Evolutionary conservation across 2,888 invertebrate species (phyloP), one percentile per base, ranked within the genome.

Genomic region (Tuta absoluta): DNA sequence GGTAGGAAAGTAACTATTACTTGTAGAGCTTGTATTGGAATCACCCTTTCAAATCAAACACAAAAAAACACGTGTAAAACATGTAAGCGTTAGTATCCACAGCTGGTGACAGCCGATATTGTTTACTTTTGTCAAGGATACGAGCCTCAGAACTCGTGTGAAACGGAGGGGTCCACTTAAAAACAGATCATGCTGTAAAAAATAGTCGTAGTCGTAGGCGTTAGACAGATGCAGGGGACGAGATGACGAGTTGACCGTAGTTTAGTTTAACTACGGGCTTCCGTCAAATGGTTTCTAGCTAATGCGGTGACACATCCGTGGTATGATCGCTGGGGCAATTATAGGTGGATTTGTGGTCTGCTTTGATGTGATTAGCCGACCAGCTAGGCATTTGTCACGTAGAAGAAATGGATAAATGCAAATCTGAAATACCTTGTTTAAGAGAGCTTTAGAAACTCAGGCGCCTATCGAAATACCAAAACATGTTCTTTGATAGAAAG

Each of bases 231-330:
- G 84, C 74, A 72, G 80, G 82, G 86, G 84, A 80, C 85, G 82
- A 78, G 81, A 80, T 89, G 87, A 80, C 85, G 82, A 78, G 81
- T 80, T 89, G 87, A 88, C 89, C 87, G 86, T 81, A 81, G 83
- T 85, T 86, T 82, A 81, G 81, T 86, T 84, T 56, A 91, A 91
- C 89, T 88, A 83, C 79, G 76, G 73, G 85, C 89, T 89, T 91
- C 90, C 90, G 90, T 75, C 76, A 75, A 59, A 68, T 75, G 76
- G 77, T 78, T 75, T 76, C 23, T 24, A 69, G 70, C 63, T 71
- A 73, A 69, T 68, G 72, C 75, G 77, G 74, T 76, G 84, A 80
- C 83, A 81, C 77, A 75, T 60, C 53, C 45, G 49, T 63, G 12
- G 37, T 19, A 64, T 64, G 51, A 56, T 37, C 28, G 49, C 59